Conservation (phyloP, 2,113 vertebrate genomes). For the Guaruba guarouba region DNA sequence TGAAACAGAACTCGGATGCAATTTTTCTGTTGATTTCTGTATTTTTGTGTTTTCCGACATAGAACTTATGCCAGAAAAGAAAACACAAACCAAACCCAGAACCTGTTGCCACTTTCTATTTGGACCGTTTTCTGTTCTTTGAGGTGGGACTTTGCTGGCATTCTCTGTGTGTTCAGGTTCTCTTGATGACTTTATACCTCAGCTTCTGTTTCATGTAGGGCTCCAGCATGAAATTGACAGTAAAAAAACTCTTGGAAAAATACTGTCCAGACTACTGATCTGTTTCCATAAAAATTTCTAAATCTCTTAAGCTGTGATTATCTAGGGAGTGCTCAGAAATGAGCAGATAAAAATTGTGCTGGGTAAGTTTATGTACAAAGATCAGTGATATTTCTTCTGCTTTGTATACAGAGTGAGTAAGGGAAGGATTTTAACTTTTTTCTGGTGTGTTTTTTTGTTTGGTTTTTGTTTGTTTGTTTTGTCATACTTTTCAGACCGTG, state of each 20-base stretch:
- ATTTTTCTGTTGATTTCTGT: neutral
- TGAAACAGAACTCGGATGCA: neutral
- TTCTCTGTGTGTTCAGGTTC: neutral
- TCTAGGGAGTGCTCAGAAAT: neutral
- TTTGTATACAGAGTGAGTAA: neutral
- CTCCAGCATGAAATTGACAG: neutral
- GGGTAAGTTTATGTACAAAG: neutral
- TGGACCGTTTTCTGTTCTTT: neutral
- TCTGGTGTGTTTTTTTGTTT: neutral
- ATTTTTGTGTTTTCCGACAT: neutral
- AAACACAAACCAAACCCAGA: neutral
- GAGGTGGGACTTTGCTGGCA: neutral
- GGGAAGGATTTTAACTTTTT: neutral
- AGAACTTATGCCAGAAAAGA: neutral
- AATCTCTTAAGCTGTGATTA: neutral
- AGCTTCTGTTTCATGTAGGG: neutral
- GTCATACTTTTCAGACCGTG: slow-evolving; percentile 82
- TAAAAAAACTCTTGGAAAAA: neutral
- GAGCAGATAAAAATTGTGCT: neutral
- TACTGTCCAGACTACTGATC: neutral
- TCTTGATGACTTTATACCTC: neutral
- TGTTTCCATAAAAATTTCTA: neutral
- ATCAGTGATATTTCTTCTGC: neutral
- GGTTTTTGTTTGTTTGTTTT: neutral
- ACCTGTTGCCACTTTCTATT: neutral